Base-by-base conservation (phyloP, 1,140 invertebrate genomes). In the Proctacanthus coquilletti region DNA sequence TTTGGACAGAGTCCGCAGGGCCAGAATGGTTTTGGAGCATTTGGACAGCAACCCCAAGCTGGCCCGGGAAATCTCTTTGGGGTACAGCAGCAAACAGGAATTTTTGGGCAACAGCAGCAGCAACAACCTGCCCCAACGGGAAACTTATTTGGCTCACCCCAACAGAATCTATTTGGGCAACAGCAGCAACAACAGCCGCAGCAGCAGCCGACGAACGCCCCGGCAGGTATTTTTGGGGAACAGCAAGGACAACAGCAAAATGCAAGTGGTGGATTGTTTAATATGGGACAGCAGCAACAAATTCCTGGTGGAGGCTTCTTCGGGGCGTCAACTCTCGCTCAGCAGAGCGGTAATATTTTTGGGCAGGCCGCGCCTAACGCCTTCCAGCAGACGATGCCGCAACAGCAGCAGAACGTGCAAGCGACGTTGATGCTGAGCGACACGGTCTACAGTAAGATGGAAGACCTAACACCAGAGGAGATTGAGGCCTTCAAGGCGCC, bases 401-500 rank as follows among this genome's bases (percentile, higher is more conserved):
- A 27, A 27, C 23, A 27, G 23, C 23, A 27, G 23, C n/a, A n/a
- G n/a, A n/a, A n/a, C n/a, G n/a, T n/a, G n/a, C n/a, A n/a, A n/a
- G n/a, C n/a, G n/a, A n/a, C n/a, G n/a, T n/a, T n/a, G n/a, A n/a
- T n/a, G n/a, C n/a, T n/a, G n/a, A n/a, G n/a, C n/a, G n/a, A n/a
- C n/a, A n/a, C n/a, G n/a, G 17, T 49, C 1, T 57, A 57, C 30
- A 56, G 50, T 23, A 43, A 41, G 14, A 36, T 56, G 38, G 50
- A 49, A 18, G 45, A 52, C 19, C 33, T 60, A 8, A 47, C 44
- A 2, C 13, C 44, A 3, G 54, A 47, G 21, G 51, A 57, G 36
- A 51, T 60, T 15, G 48, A 55, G 19, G 51, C 52, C 5, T 60
- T 60, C 19, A 57, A 57, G 35, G 46, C 52, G 1, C 46, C 48